Percentiles rank a stretch among this genome's conserved stretches.
Conservation (phyloP, 2,888 invertebrate genomes). For the Dasypogon diadema region DNA sequence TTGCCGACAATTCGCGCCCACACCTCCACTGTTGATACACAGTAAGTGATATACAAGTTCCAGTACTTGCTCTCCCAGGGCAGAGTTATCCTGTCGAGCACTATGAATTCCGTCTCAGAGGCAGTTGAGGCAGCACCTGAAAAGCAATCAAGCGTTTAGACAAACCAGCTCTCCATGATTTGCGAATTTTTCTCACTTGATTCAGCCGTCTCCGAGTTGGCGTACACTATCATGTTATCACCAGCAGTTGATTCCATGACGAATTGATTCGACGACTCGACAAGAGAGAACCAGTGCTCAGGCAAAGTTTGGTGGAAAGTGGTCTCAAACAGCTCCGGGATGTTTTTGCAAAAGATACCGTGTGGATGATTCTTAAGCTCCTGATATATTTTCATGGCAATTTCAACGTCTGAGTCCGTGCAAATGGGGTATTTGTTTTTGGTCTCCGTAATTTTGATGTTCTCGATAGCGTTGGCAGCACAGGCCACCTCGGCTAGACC, state of each 20-base stretch:
- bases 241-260: slow-evolving; percentile 66
- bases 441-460: slow-evolving; percentile 60
- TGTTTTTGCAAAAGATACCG: slow-evolving; percentile 73
- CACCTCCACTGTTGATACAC: slow-evolving; percentile 74
- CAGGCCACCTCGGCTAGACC: slow-evolving; percentile 62
- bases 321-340: slow-evolving; percentile 73
- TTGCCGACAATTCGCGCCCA: slow-evolving; percentile 77
- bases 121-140: slow-evolving; percentile 49
- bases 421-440: slow-evolving; percentile 61
- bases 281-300: slow-evolving; percentile 76
- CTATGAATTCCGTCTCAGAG: slow-evolving; percentile 37
- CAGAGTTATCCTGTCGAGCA: slow-evolving; percentile 60
- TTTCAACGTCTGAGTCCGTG: slow-evolving; percentile 61
- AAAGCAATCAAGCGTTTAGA: no score
- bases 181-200: slow-evolving; percentile 50
- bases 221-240: slow-evolving; percentile 63
- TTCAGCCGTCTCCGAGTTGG: slow-evolving; percentile 60
- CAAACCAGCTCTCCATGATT: no score
- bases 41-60: slow-evolving; percentile 75
- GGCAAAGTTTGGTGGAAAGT: slow-evolving; percentile 78
- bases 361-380: slow-evolving; percentile 69
- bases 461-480: slow-evolving; percentile 63
- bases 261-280: slow-evolving; percentile 71
- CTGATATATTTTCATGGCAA: slow-evolving; percentile 62
- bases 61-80: slow-evolving; percentile 65